Percentiles rank a stretch among this genome's conserved stretches.
These are phyloP conservation scores for Cheilosia scutellata DNA, from an alignment of 2,888 invertebrate genomes.

Conservation along the genomic window DNA sequence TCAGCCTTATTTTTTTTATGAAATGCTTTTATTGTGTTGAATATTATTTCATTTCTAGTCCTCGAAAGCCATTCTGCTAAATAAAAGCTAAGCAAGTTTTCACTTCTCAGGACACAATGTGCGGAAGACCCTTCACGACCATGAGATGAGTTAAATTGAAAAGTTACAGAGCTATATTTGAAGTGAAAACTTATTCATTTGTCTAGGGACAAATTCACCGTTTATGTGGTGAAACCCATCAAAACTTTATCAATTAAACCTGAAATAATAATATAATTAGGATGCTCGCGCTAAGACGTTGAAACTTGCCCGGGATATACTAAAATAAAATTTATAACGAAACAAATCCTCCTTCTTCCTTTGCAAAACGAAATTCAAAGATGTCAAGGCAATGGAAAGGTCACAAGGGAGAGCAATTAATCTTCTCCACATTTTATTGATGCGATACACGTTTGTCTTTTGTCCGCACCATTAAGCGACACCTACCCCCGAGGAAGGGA, in stretches of 20 bases:
- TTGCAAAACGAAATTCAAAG: not conserved
- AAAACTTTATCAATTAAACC: slow-evolving; percentile 64
- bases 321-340: not conserved
- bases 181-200: slow-evolving; percentile 29
- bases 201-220: not conserved
- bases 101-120: not conserved
- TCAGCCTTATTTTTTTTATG: slow-evolving; percentile 57
- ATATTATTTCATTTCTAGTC: slow-evolving; percentile 69
- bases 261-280: slow-evolving; percentile 45
- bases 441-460: slow-evolving; percentile 39
- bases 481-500: not conserved
- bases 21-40: slow-evolving; percentile 65
- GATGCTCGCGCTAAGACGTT: not conserved
- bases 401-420: not conserved
- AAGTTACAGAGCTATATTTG: slow-evolving; percentile 53
- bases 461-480: slow-evolving; percentile 36
- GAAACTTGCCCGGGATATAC: not conserved
- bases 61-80: slow-evolving; percentile 55
- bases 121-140: not conserved
- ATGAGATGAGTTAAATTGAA: slow-evolving; percentile 55
- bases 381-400: not conserved
- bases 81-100: slow-evolving; percentile 51
- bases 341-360: no score
- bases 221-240: not conserved
- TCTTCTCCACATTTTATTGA: slow-evolving; percentile 25